Evolutionary conservation across 2,888 invertebrate genomes (phyloP).

Genomic region (Ypsolopha sequella): DNA sequence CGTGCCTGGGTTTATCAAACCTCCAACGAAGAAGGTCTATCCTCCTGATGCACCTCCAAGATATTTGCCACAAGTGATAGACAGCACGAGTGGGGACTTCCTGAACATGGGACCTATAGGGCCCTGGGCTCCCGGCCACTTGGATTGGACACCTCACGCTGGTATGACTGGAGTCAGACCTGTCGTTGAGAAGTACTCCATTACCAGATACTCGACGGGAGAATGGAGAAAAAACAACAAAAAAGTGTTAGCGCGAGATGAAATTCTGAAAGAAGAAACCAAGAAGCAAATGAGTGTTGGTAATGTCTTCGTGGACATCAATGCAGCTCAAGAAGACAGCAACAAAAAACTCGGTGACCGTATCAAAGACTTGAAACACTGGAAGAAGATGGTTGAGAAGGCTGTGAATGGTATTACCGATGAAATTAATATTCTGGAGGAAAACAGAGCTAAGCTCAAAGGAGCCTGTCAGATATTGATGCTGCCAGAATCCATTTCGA

Average conservation of each 20-base stretch:
- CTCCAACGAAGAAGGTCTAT: conserved; percentile 34
- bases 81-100: conserved; percentile 52
- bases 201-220: conserved; percentile 78
- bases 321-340: conserved; percentile 61
- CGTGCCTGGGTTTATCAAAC: conserved; percentile 40
- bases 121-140: conserved; percentile 82
- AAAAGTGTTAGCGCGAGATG: conserved; percentile 38
- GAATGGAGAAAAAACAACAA: conserved; percentile 78
- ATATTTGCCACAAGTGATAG: conserved; percentile 52
- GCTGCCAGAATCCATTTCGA: conserved; percentile 77
- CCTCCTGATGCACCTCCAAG: conserved; percentile 45
- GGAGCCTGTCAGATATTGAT: conserved; percentile 76
- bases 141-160: conserved; percentile 80
- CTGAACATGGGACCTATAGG: conserved; percentile 60
- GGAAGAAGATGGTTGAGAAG: conserved; percentile 77
- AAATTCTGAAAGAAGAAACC: conserved; percentile 10
- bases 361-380: conserved; percentile 63
- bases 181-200: conserved; percentile 83
- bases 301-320: conserved; percentile 71
- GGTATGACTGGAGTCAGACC: conserved; percentile 82
- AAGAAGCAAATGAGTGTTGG: conserved; percentile 34
- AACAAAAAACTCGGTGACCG: conserved; percentile 32
- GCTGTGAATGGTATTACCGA: conserved; percentile 73
- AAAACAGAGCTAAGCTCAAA: conserved; percentile 74
- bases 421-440: conserved; percentile 76